These are phyloP conservation scores for Menura novaehollandiae DNA, from an alignment of 2,113 vertebrate species.

Conservation along the genomic window DNA sequence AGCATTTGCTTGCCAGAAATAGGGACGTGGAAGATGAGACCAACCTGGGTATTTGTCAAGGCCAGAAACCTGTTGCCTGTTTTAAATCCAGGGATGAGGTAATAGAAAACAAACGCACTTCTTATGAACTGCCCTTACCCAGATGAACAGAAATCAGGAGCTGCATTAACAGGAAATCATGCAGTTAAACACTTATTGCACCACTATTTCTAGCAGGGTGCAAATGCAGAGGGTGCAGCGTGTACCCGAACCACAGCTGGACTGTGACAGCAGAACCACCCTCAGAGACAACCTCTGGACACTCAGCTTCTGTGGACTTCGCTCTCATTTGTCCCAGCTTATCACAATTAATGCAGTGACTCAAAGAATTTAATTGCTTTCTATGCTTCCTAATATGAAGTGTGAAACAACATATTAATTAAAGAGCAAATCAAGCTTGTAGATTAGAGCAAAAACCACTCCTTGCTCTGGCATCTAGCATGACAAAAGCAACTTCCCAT, in stretches of 20 bases:
- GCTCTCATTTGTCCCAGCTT: not conserved
- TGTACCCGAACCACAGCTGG: not conserved
- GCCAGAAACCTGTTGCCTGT: not conserved
- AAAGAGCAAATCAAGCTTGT: not conserved
- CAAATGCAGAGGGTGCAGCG: not conserved
- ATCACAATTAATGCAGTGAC: not conserved
- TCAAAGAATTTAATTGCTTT: not conserved
- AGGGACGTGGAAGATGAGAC: not conserved
- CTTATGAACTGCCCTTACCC: not conserved
- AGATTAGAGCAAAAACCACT: not conserved
- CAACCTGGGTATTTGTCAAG: rapidly evolving
- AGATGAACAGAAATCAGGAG: not conserved
- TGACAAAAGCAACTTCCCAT: not conserved
- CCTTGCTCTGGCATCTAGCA: not conserved
- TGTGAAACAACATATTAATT: not conserved
- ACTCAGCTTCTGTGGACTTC: not conserved
- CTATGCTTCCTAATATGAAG: not conserved
- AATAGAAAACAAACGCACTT: not conserved
- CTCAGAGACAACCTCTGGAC: not conserved
- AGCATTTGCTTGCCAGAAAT: not conserved
- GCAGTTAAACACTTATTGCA: not conserved
- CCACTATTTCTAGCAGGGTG: not conserved
- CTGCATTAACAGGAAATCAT: not conserved
- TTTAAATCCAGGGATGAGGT: not conserved
- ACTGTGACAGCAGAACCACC: not conserved